Evolutionary conservation across 2,888 invertebrate species (phyloP), one percentile per base, ranked within the genome.

Genomic region (Glaucopsyche alexis): DNA sequence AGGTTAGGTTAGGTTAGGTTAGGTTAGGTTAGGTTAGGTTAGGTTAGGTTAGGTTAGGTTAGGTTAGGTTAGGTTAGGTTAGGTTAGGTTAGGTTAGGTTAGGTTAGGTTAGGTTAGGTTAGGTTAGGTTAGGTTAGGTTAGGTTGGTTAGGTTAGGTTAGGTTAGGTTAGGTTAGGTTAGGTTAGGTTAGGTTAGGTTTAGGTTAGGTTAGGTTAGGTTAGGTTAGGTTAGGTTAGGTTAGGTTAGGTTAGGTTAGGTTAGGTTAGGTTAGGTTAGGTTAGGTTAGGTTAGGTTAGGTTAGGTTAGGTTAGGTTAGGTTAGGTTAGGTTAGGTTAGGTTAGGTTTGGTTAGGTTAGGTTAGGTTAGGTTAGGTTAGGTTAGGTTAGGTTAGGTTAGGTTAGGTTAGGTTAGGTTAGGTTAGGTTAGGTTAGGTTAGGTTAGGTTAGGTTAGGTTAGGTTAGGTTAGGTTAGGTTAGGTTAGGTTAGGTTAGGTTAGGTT

Each of bases 181-280:
- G 77, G n/a, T n/a, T n/a, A n/a, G n/a, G n/a, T n/a, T n/a, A n/a
- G n/a, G n/a, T n/a, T n/a, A n/a, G n/a, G n/a, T n/a, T n/a, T 76
- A 77, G 74, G 76, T 76, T 76, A 79, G 78, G 78, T 78, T 78
- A 78, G 79, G 79, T 42, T 42, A 71, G 71, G 72, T 74, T 74
- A 74, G 74, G 74, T 72, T 72, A 72, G 72, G 74, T 42, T 42
- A 42, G n/a, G n/a, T 72, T 74, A 78, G 77, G 78, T 78, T 78
- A 77, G 78, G 78, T 78, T 78, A 77, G 78, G 78, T 77, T 76
- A 78, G 77, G 77, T 78, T 76, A 77, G 77, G 78, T 74, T 74
- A 71, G 73, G 71, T 74, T 73, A 55, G 72, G 71, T 74, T 74
- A 73, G 74, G 73, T 74, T 73, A 74, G 75, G 74, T 74, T n/a